These are phyloP conservation scores for Gonatopus flavifemur DNA, from an alignment of 1,140 invertebrate species.

Conservation along the genomic window DNA sequence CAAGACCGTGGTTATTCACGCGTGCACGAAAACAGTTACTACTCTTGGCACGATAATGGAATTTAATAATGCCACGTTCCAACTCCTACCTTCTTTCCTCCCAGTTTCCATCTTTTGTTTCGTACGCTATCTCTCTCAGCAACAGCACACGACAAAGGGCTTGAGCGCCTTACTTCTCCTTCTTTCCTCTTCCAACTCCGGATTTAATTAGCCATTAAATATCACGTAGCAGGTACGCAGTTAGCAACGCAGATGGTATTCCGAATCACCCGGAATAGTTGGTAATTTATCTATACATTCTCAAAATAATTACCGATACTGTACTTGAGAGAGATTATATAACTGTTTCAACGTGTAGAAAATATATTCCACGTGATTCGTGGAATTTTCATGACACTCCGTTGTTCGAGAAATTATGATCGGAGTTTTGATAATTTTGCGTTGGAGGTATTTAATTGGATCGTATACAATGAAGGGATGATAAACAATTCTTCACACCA, in stretches of 20 bases:
- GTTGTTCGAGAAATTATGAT: no score
- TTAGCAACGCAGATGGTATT: slow-evolving; percentile 35
- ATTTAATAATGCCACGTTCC: slow-evolving; percentile 28
- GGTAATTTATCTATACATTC: no score
- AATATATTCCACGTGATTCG: no score
- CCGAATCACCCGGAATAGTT: slow-evolving; percentile 26
- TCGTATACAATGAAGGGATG: no score
- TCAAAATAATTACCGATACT: no score
- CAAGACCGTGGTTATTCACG: slow-evolving; percentile 17
- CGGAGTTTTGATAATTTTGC: no score
- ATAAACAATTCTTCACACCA: no score
- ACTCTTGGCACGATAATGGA: slow-evolving; percentile 22
- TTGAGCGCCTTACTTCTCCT: slow-evolving; percentile 13
- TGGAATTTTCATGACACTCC: no score
- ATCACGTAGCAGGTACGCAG: slow-evolving; percentile 32
- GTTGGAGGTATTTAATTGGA: no score
- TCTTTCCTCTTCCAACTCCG: slow-evolving; percentile 15
- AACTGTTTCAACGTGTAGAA: no score
- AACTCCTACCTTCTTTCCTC: not conserved
- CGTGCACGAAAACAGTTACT: slow-evolving; percentile 25
- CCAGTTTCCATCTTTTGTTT: slow-evolving; percentile 3
- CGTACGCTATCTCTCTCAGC: slow-evolving; percentile 1
- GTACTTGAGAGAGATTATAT: no score
- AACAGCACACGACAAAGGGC: not conserved
- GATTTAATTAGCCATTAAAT: slow-evolving; percentile 42